These are phyloP conservation scores for Caenorhabditis sp. DNA, from an alignment of 2,888 invertebrate species.

Conservation along the genomic window DNA sequence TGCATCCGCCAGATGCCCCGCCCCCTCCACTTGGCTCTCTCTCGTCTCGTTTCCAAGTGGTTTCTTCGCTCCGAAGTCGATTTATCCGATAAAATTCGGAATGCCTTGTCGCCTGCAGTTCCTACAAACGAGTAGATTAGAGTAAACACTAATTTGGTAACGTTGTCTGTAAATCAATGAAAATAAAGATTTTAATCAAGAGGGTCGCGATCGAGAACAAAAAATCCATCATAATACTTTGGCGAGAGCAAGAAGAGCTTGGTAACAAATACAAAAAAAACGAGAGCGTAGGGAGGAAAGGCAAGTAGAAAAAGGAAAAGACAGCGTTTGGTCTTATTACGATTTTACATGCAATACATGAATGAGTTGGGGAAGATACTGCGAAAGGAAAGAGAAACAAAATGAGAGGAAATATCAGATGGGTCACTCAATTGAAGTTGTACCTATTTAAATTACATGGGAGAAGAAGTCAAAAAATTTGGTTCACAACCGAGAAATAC, in stretches of 20 bases:
- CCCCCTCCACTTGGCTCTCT: conserved; percentile 46
- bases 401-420: conserved; percentile 4
- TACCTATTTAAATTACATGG: conserved; percentile 30
- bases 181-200: conserved; percentile 1
- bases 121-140: conserved; percentile 27
- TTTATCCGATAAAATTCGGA: conserved; percentile 29
- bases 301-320: conserved; percentile 9
- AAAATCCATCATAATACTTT: conserved; percentile 33
- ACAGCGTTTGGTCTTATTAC: conserved; percentile 24
- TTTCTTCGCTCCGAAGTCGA: conserved; percentile 52
- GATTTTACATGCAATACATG: conserved; percentile 44
- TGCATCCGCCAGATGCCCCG: conserved; percentile 46
- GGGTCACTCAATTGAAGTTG: conserved; percentile 3
- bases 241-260: conserved; percentile 9
- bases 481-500: conserved; percentile 58
- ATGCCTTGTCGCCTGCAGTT: conserved; percentile 5
- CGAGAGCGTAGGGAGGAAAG: conserved; percentile 21
- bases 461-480: too few species aligned
- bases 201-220: conserved; percentile 1
- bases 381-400: background rate
- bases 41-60: conserved; percentile 54
- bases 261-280: conserved; percentile 38
- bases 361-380: conserved; percentile 11
- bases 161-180: background rate
- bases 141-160: background rate